Conservation (phyloP, 35 echinoderm and acorn worm species). For the Amphiura filiformis region DNA sequence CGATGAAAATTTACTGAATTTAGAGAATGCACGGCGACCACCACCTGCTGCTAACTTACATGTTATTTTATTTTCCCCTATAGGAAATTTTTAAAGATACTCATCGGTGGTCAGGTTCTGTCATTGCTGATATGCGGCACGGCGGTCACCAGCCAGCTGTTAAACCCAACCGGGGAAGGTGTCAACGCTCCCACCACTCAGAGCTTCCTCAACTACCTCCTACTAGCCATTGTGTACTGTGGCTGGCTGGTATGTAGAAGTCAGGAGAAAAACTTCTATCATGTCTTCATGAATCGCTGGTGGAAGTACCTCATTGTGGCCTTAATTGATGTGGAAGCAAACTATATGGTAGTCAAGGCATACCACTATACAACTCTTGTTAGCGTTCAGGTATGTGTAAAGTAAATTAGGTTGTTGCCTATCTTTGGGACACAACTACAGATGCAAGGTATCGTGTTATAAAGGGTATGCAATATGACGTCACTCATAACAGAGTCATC, state of each 20-base stretch:
- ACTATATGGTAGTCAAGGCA: conserved; percentile 97
- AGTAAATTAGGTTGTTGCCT: too few species aligned
- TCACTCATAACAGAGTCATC: too few species aligned
- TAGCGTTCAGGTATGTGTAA: conserved; percentile 85
- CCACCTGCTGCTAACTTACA: too few species aligned
- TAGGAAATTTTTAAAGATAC: conserved; percentile 81
- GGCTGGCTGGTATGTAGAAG: conserved; percentile 54
- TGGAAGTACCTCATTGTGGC: conserved; percentile 93
- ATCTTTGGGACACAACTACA: too few species aligned
- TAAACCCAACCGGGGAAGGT: conserved; percentile 36
- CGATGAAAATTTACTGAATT: too few species aligned
- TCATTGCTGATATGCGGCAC: conserved; percentile 95
- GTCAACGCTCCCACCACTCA: conserved; percentile 85
- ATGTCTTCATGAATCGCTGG: conserved; percentile 69
- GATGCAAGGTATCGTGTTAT: too few species aligned
- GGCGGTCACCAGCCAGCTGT: conserved; percentile 82
- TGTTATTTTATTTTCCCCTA: not conserved
- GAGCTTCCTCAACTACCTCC: conserved; percentile 83
- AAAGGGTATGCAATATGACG: too few species aligned
- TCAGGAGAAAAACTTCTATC: conserved; percentile 65
- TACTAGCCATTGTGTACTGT: conserved; percentile 79
- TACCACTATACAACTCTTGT: conserved; percentile 89
- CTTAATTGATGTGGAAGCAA: conserved; percentile 89
- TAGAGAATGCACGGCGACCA: too few species aligned
- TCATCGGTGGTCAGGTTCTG: conserved; percentile 74